Base-by-base conservation (phyloP, 1,140 invertebrate genomes). In the Schlechtendalia chinensis region DNA sequence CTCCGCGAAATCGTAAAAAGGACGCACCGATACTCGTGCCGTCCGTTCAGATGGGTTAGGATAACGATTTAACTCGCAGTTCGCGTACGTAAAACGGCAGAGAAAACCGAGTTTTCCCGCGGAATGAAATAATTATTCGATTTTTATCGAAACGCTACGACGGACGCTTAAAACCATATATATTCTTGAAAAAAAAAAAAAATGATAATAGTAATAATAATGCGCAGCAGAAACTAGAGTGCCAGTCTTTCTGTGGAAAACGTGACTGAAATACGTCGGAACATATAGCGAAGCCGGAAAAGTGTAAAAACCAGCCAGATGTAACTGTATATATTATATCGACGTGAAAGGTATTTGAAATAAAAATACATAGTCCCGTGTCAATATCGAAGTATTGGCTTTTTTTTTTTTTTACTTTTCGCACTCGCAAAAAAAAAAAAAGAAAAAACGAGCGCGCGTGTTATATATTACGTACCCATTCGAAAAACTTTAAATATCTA, bases 381-480 rank as follows among this genome's bases (percentile, higher is more conserved):
- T 77, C 74, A 77, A 77, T 77, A 77, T 47, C 74, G 22, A 16
- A 11, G 32, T 59, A 77, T 77, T 59, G 74, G 54, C 54, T 77
- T 77, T 77, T 74, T n/a, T 54, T 19, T 75, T 39, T 75, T 75
- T 53, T 24, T 14, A 10, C n/a, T 63, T 65, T 22, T n/a, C 56
- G 19, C 32, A 10, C 27, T 32, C 17, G 16, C n/a, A n/a, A n/a
- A n/a, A n/a, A n/a, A n/a, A n/a, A n/a, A n/a, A n/a, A n/a, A n/a
- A n/a, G n/a, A n/a, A 14, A 24, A 45, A 39, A 45, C 14, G 27
- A 22, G 19, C 6, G 29, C 27, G 54, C n/a, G 39, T 12, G 11
- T n/a, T 39, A 39, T 39, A 39, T 39, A 39, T 39, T 4, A 22
- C 1, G 27, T 22, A 0, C 5, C 1, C 22, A 77, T 58, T 39